Conservation (phyloP, 2,888 invertebrate genomes). For the Xestia rhomboidea region DNA sequence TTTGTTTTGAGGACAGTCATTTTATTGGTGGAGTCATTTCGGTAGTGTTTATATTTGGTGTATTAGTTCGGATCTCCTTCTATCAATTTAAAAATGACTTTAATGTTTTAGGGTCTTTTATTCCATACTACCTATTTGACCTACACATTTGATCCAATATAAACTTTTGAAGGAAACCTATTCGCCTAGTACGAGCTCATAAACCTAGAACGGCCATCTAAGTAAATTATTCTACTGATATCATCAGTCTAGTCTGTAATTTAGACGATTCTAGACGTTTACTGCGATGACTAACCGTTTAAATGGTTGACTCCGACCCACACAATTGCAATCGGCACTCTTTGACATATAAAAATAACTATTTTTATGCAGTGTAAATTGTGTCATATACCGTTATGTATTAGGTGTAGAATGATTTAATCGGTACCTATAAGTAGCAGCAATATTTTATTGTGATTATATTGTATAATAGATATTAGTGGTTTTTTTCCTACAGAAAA, state of each 20-base stretch:
- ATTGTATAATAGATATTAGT: slow-evolving; percentile 7
- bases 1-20: slow-evolving; percentile 6
- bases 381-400: slow-evolving; percentile 45
- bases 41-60: neutral
- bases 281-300: slow-evolving; percentile 85
- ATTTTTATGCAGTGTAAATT: slow-evolving; percentile 54
- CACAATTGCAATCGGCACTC: slow-evolving; percentile 81
- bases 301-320: slow-evolving; percentile 82
- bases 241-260: slow-evolving; percentile 80
- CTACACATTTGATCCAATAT: neutral
- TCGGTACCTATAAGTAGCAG: neutral
- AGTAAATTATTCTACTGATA: slow-evolving; percentile 70
- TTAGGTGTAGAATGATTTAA: slow-evolving; percentile 55
- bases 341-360: slow-evolving; percentile 77
- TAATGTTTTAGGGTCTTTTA: neutral
- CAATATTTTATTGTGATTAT: slow-evolving; percentile 38
- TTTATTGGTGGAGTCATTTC: neutral
- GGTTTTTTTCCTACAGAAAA: slow-evolving; percentile 1
- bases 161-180: neutral
- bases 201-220: slow-evolving; percentile 11
- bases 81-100: neutral
- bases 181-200: neutral
- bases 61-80: neutral
- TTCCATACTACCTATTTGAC: neutral
- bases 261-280: slow-evolving; percentile 84